Base-by-base conservation (phyloP, 92 coral and sea anemone genomes). In the Meandrina meandrites region DNA sequence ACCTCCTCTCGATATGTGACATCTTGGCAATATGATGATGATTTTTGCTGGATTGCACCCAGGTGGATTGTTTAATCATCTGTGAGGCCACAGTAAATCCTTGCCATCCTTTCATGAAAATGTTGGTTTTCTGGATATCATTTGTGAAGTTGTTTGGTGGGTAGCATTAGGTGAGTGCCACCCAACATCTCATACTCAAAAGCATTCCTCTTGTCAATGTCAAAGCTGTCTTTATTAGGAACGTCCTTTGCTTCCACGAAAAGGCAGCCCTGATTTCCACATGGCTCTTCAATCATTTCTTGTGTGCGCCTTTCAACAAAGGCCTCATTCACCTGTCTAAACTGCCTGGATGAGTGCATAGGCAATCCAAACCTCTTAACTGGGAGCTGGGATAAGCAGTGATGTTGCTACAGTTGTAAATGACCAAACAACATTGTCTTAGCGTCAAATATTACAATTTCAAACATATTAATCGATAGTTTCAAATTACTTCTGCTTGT, bases 1-100 rank as follows among this genome's bases (percentile, higher is more conserved):
- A 75, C 89, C 89, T 86, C 77, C 48, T 86, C 89, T 78, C 83
- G 64, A 5, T 76, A 86, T 16, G 89, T 86, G 16, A 76, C 58
- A 30, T 58, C 75, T 12, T 78, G 89, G 18, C 80, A 71, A 36
- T 15, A 78, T 27, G 66, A 36, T 4, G 83, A 40, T 22, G 89
- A 86, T 10, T 69, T 64, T 28, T 86, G 81, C 22, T 86, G 89
- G 56, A 78, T 78, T n/a, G 89, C 71, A 58, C 76, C 89, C 6
- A 86, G 77, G 64, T 79, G 58, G 11, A 86, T 28, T 3, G 89
- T 84, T 40, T 86, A 76, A 8, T 78, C 84, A 19, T 76, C 76
- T 2, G 56, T 86, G 17, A 86, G 48, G 58, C 89, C 85, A 78
- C 66, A 72, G 13, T 47, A 79, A 14, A 86, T 79, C 12, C 80